These are phyloP conservation scores for Tokudaia muenninki DNA, from an alignment of 2,797 vertebrate genomes.

Conservation along the genomic window DNA sequence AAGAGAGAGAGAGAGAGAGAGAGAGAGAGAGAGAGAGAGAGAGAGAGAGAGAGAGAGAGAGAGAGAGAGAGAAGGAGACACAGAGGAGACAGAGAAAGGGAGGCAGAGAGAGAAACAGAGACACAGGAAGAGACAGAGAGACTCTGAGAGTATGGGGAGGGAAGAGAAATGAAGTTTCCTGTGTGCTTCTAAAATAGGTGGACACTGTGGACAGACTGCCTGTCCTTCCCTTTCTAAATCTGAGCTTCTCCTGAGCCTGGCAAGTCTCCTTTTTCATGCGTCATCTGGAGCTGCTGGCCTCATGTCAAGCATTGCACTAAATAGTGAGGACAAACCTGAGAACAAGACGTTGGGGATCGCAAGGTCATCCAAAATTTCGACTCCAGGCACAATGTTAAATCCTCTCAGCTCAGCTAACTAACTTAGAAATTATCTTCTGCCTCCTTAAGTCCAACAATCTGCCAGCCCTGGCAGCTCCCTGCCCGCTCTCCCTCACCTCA, in stretches of 20 bases:
- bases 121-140: no score
- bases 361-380: not conserved
- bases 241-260: not conserved
- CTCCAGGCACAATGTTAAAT: not conserved
- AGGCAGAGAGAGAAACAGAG: not conserved
- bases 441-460: not conserved
- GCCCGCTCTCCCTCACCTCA: not conserved
- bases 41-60: not conserved
- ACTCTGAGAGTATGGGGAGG: not conserved
- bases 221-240: not conserved
- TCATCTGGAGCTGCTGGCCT: slow-evolving; percentile 1
- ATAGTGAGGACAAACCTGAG: not conserved
- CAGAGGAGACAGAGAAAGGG: fast-evolving
- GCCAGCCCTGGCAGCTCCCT: not conserved
- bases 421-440: not conserved
- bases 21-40: not conserved
- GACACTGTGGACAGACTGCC: not conserved
- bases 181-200: not conserved
- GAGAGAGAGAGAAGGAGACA: not conserved
- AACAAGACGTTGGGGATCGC: not conserved
- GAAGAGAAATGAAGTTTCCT: not conserved
- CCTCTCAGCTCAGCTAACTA: not conserved
- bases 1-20: not conserved
- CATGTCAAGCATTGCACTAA: not conserved
- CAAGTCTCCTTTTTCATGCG: not conserved